Evolutionary conservation across 2,888 invertebrate genomes (phyloP).

Genomic region (Catotricha subobsoleta): DNA sequence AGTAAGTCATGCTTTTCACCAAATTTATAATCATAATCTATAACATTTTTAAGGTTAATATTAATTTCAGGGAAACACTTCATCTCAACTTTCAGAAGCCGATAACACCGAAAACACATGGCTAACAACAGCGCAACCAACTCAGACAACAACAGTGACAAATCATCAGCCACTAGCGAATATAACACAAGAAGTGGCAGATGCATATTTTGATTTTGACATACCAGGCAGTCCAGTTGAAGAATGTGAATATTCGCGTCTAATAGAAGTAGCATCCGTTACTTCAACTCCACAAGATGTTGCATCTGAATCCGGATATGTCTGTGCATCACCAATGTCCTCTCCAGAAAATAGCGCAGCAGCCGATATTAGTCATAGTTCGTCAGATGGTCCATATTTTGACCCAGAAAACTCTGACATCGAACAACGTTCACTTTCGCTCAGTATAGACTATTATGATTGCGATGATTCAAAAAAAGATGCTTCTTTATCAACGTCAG

Average conservation of each 20-base stretch:
- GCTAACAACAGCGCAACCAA: conserved; percentile 23
- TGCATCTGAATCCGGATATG: conserved; percentile 32
- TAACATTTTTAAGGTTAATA: not conserved
- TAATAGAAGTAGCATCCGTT: conserved; percentile 33
- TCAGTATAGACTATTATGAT: conserved; percentile 13
- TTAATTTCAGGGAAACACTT: not conserved
- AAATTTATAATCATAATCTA: not conserved
- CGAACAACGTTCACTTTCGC: conserved; percentile 11
- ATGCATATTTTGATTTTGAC: conserved; percentile 46
- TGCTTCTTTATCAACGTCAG: not conserved
- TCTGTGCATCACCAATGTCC: conserved; percentile 26
- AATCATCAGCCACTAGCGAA: conserved; percentile 32
- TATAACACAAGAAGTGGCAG: conserved; percentile 29
- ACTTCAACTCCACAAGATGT: conserved; percentile 33
- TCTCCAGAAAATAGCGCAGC: not conserved
- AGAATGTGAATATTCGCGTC: conserved; percentile 35
- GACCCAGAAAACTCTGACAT: conserved; percentile 27
- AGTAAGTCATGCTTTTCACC: conserved; percentile 14
- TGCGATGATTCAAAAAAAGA: conserved; percentile 12
- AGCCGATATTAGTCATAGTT: conserved; percentile 20
- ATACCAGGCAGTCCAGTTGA: conserved; percentile 53
- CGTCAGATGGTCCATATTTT: conserved; percentile 32
- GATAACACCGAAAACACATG: conserved; percentile 21
- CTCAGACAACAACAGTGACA: conserved; percentile 20
- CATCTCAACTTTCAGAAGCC: conserved; percentile 15